Base-by-base conservation (phyloP, 1,140 invertebrate genomes). In the Palaemon carinicauda region DNA sequence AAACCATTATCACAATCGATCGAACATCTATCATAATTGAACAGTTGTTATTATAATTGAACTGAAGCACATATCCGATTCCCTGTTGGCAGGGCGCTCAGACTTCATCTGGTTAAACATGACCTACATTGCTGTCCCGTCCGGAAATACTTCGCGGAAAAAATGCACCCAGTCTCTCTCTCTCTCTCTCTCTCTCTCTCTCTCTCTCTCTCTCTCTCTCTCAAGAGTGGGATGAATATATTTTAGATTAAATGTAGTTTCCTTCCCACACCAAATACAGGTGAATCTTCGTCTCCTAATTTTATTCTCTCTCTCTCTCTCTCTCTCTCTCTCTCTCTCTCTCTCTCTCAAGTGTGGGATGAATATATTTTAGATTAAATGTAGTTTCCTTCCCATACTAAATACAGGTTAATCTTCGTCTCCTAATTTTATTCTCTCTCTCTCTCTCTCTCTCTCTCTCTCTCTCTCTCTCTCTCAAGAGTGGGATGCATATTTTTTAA, bases 101-200 rank as follows among this genome's bases (percentile, higher is more conserved):
- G 0, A 12, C 41, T 12, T 41, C 41, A 41, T 41, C 41, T 41
- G 41, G 41, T 41, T 41, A 41, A 41, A 41, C 41, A 41, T 41
- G 41, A 41, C 41, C 41, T 41, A 41, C 41, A 41, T 41, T 41
- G 41, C 41, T 12, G 41, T 41, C 41, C 41, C 5, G 41, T 41
- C 41, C 41, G 41, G 41, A 41, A 41, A 41, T 41, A 41, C 41
- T 41, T 41, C 12, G 41, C 7, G 41, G 41, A 41, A 41, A 41
- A 41, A 41, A 41, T 41, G 41, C 41, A 41, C 41, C 71, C 21
- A 31, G 71, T 19, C 19, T 19, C 73, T 75, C 73, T 75, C 73
- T 75, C 73, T 75, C 73, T 75, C 73, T 75, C 73, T 75, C 73
- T 74, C 71, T 74, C 71, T 74, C 71, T 74, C 71, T 74, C 71